Base-by-base conservation (phyloP, 2,888 invertebrate genomes). In the Ganaspis brasiliensis region DNA sequence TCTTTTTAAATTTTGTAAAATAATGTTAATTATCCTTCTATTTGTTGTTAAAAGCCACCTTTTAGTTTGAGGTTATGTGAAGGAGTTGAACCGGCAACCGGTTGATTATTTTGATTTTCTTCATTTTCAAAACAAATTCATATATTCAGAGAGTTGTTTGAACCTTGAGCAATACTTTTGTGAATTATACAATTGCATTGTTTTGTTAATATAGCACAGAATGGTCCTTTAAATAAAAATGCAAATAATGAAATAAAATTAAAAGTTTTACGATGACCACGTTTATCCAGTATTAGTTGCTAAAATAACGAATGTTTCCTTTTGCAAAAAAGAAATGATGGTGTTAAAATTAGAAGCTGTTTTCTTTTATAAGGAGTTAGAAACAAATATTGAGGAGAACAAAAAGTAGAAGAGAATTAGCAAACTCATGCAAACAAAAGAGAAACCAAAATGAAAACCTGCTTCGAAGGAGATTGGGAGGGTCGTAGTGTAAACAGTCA, bases 381-480 rank as follows among this genome's bases (percentile, higher is more conserved):
- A 31, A 6, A 31, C 31, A 6, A 24, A 45, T 24, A n/a, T 8
- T 14, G 21, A 67, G 19, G 19, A 45, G 21, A 10, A 24, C 2
- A 56, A 56, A 67, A 21, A 56, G 24, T 24, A n/a, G n/a, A 67
- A 67, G 14, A 37, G 19, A 14, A 40, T n/a, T n/a, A 63, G 24
- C 24, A 67, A 12, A 45, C 9, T 74, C 82, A 82, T 73, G 73
- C 70, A 81, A 81, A 80, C 74, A 74, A 84, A 86, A 82, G 84
- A 88, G 85, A 85, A 87, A 87, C 87, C 82, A 84, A 87, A 89
- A 87, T 83, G 80, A 87, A 88, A 88, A 90, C 90, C 90, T 90
- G 87, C 81, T 73, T 84, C 57, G 74, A 49, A 80, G 81, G 83
- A 79, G 75, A 81, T 76, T 77, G 79, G 72, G 74, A 79, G 73